A percentile compares a stretch with the other conserved stretches of the same genome.
Conservation (phyloP, 2,797 vertebrate genomes). For the Pristis pectinata region DNA sequence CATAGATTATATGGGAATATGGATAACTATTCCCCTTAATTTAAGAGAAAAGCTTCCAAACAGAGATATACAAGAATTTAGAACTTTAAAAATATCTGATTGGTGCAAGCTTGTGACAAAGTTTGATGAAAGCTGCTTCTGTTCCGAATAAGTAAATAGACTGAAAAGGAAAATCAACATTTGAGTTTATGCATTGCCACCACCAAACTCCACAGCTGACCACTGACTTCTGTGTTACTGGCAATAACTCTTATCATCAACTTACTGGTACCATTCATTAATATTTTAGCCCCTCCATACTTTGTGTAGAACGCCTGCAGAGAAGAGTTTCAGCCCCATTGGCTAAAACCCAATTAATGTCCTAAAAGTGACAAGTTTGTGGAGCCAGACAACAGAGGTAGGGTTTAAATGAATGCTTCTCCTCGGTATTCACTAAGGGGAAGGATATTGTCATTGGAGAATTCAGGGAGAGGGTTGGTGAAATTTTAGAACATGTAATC, state of each 20-base stretch:
- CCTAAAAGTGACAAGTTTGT: neutral
- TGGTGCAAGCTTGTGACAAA: neutral
- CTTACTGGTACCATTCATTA: neutral
- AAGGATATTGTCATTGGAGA: too few species aligned
- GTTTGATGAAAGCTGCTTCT: neutral
- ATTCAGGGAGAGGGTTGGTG: too few species aligned
- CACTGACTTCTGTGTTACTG: neutral
- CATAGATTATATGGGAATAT: neutral
- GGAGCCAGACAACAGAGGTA: neutral
- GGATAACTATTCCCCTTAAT: too few species aligned
- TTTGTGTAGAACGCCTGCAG: neutral
- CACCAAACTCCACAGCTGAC: neutral
- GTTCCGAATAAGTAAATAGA: neutral
- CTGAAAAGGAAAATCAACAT: neutral
- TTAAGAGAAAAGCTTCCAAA: neutral
- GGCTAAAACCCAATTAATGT: neutral
- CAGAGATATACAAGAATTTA: neutral
- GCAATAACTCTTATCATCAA: neutral
- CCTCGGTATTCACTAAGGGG: too few species aligned
- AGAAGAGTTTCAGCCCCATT: neutral
- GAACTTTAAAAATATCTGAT: neutral
- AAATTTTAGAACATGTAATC: too few species aligned
- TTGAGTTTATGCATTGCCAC: neutral
- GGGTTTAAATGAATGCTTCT: too few species aligned
- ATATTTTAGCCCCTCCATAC: neutral